A percentile compares a stretch with the other conserved stretches of the same genome.
Conservation (phyloP, 2,113 vertebrate species). For the Pollachius pollachius region DNA sequence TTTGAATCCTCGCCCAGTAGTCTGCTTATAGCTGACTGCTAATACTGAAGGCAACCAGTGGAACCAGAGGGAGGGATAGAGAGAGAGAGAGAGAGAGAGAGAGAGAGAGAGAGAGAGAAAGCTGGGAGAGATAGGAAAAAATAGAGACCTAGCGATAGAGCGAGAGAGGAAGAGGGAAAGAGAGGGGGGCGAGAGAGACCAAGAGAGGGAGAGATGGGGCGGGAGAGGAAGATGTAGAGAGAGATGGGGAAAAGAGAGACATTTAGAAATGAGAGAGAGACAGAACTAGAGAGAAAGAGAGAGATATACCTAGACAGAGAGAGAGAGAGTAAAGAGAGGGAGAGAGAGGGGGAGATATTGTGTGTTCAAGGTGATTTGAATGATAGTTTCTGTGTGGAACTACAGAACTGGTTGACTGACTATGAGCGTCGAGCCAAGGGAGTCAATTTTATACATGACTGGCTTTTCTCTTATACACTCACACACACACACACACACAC, state of each 20-base stretch:
- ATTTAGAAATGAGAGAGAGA: background rate
- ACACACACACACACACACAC: constrained; percentile 14
- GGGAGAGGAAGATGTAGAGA: background rate
- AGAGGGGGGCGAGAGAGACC: background rate
- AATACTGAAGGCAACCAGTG: constrained; percentile 63
- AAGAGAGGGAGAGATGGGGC: background rate
- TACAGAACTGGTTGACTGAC: constrained; percentile 54
- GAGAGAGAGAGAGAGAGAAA: background rate
- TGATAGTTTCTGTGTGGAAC: constrained; percentile 48
- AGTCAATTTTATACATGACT: constrained; percentile 71
- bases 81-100: background rate
- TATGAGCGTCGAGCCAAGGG: constrained; percentile 53
- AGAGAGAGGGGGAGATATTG: constrained; percentile 15
- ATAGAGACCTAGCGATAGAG: background rate
- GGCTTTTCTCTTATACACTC: constrained; percentile 50
- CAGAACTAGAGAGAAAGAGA: background rate
- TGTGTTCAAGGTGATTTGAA: constrained; percentile 55
- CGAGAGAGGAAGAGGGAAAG: background rate
- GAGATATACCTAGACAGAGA: too few species aligned
- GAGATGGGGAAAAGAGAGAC: background rate
- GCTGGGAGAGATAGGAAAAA: background rate
- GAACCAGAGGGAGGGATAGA: constrained; percentile 29
- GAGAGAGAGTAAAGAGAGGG: background rate
- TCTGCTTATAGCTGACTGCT: constrained; percentile 57
- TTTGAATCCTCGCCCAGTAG: constrained; percentile 54